A percentile compares a stretch with the other conserved stretches of the same genome.
These are phyloP conservation scores for Drosophila cognata DNA, from an alignment of 2,888 invertebrate genomes.

Conservation along the genomic window DNA sequence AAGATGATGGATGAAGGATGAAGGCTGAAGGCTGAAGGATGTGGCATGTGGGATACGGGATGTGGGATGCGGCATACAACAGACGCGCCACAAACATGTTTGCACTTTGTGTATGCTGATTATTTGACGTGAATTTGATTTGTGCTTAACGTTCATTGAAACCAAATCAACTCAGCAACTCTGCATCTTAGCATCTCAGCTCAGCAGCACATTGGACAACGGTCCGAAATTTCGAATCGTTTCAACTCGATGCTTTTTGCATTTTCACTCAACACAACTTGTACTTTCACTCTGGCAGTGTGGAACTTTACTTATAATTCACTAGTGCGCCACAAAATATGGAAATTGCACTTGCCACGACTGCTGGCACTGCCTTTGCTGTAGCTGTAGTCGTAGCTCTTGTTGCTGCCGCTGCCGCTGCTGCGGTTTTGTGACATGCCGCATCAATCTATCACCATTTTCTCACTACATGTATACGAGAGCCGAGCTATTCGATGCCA, in stretches of 20 bases:
- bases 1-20: constrained; percentile 2
- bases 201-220: constrained; percentile 23
- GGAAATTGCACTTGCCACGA: constrained; percentile 65
- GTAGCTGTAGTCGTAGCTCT: constrained; percentile 1
- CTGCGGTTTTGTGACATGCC: constrained; percentile 79
- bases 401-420: constrained; percentile 19
- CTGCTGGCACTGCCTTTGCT: constrained; percentile 28
- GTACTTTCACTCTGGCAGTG: constrained; percentile 44
- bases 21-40: background rate
- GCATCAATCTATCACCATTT: constrained; percentile 79
- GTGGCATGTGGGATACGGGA: background rate
- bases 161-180: constrained; percentile 10
- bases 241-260: constrained; percentile 41
- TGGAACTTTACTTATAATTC: constrained; percentile 55
- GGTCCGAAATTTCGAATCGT: constrained; percentile 25
- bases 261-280: constrained; percentile 40
- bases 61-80: background rate
- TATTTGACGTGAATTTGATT: constrained; percentile 57
- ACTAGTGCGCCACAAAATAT: constrained; percentile 63
- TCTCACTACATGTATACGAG: constrained; percentile 39
- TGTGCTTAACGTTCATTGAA: constrained; percentile 60
- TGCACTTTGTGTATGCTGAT: constrained; percentile 21
- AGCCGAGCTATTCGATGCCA: constrained; percentile 28
- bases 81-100: constrained; percentile 1
- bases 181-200: background rate